Base-by-base conservation (phyloP, 1,140 invertebrate species). In the Hypsibius dujardini region DNA sequence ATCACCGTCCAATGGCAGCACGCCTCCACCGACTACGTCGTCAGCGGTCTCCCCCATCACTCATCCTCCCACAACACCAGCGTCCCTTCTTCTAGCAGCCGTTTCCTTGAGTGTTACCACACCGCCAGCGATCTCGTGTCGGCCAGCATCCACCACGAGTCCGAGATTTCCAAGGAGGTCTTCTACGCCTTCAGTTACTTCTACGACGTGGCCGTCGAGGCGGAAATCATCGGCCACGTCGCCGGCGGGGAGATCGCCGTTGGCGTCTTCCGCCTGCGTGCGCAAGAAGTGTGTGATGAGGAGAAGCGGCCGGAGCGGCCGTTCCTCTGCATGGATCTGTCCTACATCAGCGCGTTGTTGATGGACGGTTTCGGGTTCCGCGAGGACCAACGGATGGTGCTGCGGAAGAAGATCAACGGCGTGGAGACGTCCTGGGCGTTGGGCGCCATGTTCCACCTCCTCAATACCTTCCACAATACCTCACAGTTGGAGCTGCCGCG, bases 371-470 rank as follows among this genome's bases (percentile, higher is more conserved):
- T 92, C 79, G 87, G 87, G 56, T 81, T 95, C 1, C 79, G 83
- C 47, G 82, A 85, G 47, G 77, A 84, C 28, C 87, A 87, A 59
- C 84, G 84, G 75, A 81, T 92, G 72, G 84, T 85, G 78, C 77
- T 94, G 47, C 86, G 86, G 73, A 94, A 94, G 78, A 90, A 90
- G 79, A 87, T 95, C 71, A 84, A 88, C 76, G 87, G 86, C 1
- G 89, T 92, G 77, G 91, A 95, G 81, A 85, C 92, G 50, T 91
- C 89, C 72, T 95, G 92, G 92, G 90, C 89, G 3, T 79, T 95
- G 2, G 92, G 92, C 67, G 86, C 90, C 67, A 90, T 90, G 14
- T 93, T 79, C 70, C 77, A 78, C 71, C 71, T 81, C 12, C 72
- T 82, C 12, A 78, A 81, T 71, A 74, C 62, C 3, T 67, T 67